Percentiles rank a stretch among this genome's conserved stretches.
Conservation (phyloP, 1,140 invertebrate species). For the Elymnias hypermnestra region DNA sequence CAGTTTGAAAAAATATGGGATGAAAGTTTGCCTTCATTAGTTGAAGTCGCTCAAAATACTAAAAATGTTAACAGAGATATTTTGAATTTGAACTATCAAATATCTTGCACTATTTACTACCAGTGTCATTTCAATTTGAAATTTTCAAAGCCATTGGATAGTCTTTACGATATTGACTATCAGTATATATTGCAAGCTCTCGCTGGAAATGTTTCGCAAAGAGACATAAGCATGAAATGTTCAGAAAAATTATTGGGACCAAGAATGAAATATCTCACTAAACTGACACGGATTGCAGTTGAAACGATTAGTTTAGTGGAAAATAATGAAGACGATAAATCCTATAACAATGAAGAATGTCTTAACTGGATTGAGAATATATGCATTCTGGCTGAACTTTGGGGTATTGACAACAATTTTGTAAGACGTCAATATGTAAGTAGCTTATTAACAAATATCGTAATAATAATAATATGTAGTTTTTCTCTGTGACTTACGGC, state of each 20-base stretch:
- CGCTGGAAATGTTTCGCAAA: conserved; percentile 36
- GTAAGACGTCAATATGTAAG: conserved; percentile 84
- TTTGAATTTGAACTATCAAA: conserved; percentile 86
- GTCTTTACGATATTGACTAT: conserved; percentile 83
- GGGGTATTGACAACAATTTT: conserved; percentile 86
- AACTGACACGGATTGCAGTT: conserved; percentile 80
- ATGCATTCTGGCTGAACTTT: conserved; percentile 83
- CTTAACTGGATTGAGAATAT: conserved; percentile 83
- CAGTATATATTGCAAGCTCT: conserved; percentile 60
- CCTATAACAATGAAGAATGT: conserved; percentile 77
- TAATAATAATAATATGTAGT: no score
- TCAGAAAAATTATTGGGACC: conserved; percentile 73
- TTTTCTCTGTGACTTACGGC: no score
- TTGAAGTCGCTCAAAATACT: conserved; percentile 86
- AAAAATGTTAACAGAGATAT: conserved; percentile 84
- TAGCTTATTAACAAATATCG: conserved; percentile 4
- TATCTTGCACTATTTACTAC: conserved; percentile 85
- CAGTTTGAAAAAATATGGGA: conserved; percentile 84
- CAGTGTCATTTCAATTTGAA: conserved; percentile 88
- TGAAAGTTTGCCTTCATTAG: conserved; percentile 80
- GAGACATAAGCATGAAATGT: conserved; percentile 45
- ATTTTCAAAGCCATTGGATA: conserved; percentile 82
- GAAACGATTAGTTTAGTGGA: conserved; percentile 75
- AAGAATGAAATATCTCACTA: conserved; percentile 80
- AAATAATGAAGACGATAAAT: conserved; percentile 32